Percentiles rank a stretch among this genome's conserved stretches.
Evolutionary conservation across 2,888 invertebrate genomes (phyloP).

Genomic region (Acleris cristana): DNA sequence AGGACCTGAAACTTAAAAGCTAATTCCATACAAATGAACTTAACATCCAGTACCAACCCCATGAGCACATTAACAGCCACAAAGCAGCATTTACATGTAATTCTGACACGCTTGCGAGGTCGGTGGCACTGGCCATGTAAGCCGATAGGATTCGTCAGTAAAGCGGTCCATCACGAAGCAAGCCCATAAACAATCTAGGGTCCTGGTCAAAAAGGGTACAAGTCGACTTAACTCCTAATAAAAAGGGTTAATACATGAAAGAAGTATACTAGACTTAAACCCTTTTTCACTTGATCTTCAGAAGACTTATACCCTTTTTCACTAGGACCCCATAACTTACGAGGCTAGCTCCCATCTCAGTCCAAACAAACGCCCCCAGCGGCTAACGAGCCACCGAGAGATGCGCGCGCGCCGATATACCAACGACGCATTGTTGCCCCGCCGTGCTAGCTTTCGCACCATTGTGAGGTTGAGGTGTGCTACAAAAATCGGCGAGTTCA

Average conservation of each 20-base stretch:
- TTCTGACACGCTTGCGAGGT: too few species aligned
- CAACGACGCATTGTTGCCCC: constrained; percentile 78
- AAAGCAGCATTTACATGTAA: too few species aligned
- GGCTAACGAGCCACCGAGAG: constrained; percentile 78
- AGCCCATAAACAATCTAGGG: constrained; percentile 35
- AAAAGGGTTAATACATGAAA: too few species aligned
- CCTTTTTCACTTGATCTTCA: too few species aligned
- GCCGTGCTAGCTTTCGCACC: constrained; percentile 82
- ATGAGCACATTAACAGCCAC: too few species aligned
- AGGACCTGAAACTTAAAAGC: too few species aligned
- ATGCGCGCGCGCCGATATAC: constrained; percentile 74
- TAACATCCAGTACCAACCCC: too few species aligned
- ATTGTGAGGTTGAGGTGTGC: constrained; percentile 73
- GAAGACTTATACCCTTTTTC: too few species aligned
- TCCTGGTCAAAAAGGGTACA: too few species aligned
- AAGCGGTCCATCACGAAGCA: constrained; percentile 57
- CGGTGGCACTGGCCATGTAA: neutral
- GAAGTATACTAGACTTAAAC: too few species aligned
- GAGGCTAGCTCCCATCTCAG: constrained; percentile 63
- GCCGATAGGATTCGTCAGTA: constrained; percentile 43
- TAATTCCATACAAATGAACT: too few species aligned
- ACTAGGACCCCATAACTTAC: constrained; percentile 46
- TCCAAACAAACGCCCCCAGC: constrained; percentile 75
- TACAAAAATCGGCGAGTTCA: constrained; percentile 68
- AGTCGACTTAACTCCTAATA: too few species aligned